These are phyloP conservation scores for Porites australiensis DNA, from an alignment of 64 coral and sea anemone genomes.

Conservation along the genomic window DNA sequence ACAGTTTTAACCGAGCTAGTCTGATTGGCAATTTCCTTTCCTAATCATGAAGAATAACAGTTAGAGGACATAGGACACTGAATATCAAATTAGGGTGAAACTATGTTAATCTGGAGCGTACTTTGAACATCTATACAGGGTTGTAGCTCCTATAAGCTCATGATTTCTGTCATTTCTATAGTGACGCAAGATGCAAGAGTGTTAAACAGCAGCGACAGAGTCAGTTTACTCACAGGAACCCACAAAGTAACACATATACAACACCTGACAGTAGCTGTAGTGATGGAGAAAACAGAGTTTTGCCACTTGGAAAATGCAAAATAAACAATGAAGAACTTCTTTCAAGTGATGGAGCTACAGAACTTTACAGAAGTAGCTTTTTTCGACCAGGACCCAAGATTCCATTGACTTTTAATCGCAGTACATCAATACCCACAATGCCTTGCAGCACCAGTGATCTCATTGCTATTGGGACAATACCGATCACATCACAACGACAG, in stretches of 20 bases:
- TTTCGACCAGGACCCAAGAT: constrained; percentile 80
- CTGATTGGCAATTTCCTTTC: too few relatives aligned
- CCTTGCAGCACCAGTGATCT: constrained; percentile 67
- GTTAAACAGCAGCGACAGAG: neutral
- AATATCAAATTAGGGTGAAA: too few relatives aligned
- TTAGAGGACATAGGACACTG: too few relatives aligned
- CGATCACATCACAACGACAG: constrained; percentile 87
- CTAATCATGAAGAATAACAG: too few relatives aligned
- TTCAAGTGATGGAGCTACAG: constrained; percentile 61
- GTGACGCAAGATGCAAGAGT: neutral
- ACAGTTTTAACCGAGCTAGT: too few relatives aligned
- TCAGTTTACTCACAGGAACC: constrained; percentile 22
- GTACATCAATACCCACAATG: constrained; percentile 70
- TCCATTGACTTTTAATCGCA: constrained; percentile 70
- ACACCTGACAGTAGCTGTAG: constrained; percentile 71
- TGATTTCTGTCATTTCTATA: neutral
- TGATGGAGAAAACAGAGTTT: constrained; percentile 75
- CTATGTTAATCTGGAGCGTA: too few relatives aligned
- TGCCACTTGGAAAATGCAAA: constrained; percentile 93
- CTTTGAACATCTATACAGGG: too few relatives aligned
- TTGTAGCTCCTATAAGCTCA: too few relatives aligned
- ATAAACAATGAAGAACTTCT: constrained; percentile 79
- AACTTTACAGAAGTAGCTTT: constrained; percentile 44
- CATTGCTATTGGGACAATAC: constrained; percentile 94
- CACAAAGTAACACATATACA: constrained; percentile 18